phyloP scores from a whole-genome alignment of 2,113 vertebrate species.

The Ivindomyrus marchei region DNA sequence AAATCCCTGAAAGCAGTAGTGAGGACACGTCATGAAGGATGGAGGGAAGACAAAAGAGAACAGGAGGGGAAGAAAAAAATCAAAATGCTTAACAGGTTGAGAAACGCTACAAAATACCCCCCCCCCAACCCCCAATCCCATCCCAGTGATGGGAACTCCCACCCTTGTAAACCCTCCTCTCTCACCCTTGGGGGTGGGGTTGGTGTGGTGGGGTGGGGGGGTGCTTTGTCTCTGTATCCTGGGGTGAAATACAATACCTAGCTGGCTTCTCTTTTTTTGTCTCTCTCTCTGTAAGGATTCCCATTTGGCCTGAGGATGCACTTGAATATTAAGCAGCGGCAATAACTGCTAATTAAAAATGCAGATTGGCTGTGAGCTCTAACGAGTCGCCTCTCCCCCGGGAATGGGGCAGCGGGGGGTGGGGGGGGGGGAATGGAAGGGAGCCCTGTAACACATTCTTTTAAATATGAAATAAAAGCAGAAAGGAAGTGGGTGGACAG shows the following conservation, averaged over 20 bases:
- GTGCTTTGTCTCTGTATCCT: conserved; percentile 63
- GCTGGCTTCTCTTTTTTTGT: conserved; percentile 49
- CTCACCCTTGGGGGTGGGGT: conserved; percentile 31
- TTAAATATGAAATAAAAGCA: background rate
- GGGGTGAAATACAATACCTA: conserved; percentile 72
- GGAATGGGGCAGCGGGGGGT: conserved; percentile 54
- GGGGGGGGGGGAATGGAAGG: conserved; percentile 31
- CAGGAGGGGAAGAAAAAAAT: background rate
- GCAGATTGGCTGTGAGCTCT: conserved; percentile 71
- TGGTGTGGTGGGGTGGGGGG: conserved; percentile 27
- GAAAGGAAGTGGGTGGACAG: background rate
- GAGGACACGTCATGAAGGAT: conserved; percentile 7
- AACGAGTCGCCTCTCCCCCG: conserved; percentile 67
- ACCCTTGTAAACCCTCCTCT: conserved; percentile 41
- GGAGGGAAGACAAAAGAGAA: conserved; percentile 7
- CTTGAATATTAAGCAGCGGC: conserved; percentile 77
- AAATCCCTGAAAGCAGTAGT: background rate
- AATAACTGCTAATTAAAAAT: conserved; percentile 79
- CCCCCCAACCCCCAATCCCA: conserved; percentile 30
- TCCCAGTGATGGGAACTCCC: conserved; percentile 50
- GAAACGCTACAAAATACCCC: conserved; percentile 2
- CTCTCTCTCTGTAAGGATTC: conserved; percentile 63
- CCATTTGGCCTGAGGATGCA: conserved; percentile 70
- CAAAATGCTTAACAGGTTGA: conserved; percentile 7
- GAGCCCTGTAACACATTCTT: conserved; percentile 3